Percentiles rank a stretch among this genome's conserved stretches.
Evolutionary conservation across 2,113 vertebrate genomes (phyloP).

Genomic region (Vulpes ferrilata): DNA sequence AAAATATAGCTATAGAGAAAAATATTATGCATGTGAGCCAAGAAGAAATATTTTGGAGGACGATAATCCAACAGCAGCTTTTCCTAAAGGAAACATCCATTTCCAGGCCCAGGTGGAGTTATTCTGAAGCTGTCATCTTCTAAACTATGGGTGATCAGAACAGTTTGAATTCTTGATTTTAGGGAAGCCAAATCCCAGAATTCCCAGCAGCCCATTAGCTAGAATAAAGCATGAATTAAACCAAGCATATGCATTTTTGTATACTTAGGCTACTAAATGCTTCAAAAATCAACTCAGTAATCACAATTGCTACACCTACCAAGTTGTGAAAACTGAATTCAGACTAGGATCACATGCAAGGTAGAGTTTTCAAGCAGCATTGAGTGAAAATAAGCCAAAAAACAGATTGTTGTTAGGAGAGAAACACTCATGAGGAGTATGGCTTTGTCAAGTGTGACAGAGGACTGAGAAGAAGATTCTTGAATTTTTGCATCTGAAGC

Average conservation of each 20-base stretch:
- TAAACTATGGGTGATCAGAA: background rate
- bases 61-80: background rate
- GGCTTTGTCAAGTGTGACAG: background rate
- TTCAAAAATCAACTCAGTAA: background rate
- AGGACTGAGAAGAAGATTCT: background rate
- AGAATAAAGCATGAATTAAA: background rate
- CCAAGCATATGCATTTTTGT: background rate
- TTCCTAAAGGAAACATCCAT: background rate
- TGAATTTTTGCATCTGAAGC: background rate
- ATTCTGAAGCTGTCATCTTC: background rate
- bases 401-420: background rate
- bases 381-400: background rate
- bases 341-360: background rate
- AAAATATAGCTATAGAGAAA: slow-evolving; percentile 6
- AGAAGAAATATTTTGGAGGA: background rate
- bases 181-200: background rate
- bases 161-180: background rate
- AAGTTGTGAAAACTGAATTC: background rate
- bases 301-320: background rate
- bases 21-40: background rate
- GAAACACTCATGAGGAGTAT: background rate
- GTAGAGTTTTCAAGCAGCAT: background rate
- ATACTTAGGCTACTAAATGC: background rate
- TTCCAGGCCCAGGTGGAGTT: background rate
- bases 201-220: background rate